A percentile compares a stretch with the other conserved stretches of the same genome.
phyloP scores from a whole-genome alignment of 1,140 invertebrate genomes.

The Reticulitermes speratus region DNA sequence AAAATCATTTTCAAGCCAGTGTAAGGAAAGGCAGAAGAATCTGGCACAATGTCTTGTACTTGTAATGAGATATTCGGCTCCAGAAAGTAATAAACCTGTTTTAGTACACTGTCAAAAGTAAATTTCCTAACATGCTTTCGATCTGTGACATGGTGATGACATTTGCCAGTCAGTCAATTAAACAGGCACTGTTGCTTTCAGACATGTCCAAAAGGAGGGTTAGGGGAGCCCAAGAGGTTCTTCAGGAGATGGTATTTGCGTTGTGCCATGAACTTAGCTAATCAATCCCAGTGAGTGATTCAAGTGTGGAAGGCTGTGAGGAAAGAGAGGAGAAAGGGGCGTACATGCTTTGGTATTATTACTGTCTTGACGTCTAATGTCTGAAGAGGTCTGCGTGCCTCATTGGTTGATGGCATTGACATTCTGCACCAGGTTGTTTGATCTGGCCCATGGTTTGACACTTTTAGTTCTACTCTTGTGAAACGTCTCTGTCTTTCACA shows the following conservation, averaged over 20 bases:
- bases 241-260: neutral
- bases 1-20: neutral
- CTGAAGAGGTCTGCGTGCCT: neutral
- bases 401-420: neutral
- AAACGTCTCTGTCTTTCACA: too few relatives aligned
- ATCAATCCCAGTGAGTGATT: neutral
- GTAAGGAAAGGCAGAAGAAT: neutral
- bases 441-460: neutral
- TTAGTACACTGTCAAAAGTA: too few relatives aligned
- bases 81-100: neutral
- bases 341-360: neutral
- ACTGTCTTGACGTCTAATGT: neutral
- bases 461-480: too few relatives aligned
- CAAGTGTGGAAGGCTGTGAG: neutral
- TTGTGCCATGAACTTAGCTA: conserved; percentile 6
- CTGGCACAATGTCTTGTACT: neutral
- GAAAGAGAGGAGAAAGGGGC: neutral
- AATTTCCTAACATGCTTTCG: neutral
- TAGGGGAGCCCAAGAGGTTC: neutral
- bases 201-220: neutral
- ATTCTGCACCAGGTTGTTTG: neutral
- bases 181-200: neutral
- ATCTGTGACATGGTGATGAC: neutral
- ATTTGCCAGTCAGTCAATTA: neutral
- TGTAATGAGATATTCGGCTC: neutral